Evolutionary conservation across 2,797 vertebrate genomes (phyloP).

Genomic region (Enteromius thamalakanensis): DNA sequence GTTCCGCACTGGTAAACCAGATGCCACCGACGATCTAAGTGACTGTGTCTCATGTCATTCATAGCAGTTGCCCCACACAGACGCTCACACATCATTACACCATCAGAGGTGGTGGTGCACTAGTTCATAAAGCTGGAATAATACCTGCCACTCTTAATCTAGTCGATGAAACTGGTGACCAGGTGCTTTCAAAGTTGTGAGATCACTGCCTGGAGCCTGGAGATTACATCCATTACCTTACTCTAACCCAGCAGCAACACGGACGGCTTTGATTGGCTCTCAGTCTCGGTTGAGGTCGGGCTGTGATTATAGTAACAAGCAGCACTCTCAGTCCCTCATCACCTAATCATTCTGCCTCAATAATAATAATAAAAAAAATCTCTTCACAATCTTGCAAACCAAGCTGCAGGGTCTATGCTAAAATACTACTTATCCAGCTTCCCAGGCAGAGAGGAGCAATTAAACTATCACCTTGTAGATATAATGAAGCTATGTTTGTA

Average conservation of each 20-base stretch:
- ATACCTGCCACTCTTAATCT: constrained; percentile 28
- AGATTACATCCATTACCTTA: constrained; percentile 15
- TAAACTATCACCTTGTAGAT: not conserved
- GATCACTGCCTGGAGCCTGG: constrained; percentile 14
- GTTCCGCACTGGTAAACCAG: constrained; percentile 49
- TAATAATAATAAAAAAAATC: not conserved
- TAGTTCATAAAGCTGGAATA: constrained; percentile 24
- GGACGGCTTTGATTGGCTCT: constrained; percentile 7
- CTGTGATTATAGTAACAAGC: constrained; percentile 34
- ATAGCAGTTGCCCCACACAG: constrained; percentile 27
- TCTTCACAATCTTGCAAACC: not conserved
- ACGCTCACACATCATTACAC: constrained; percentile 31
- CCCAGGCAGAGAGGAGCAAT: not conserved
- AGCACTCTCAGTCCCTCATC: constrained; percentile 10
- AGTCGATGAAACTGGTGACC: constrained; percentile 32
- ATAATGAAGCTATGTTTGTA: not conserved
- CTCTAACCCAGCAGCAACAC: not conserved
- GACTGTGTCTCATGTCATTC: constrained; percentile 34
- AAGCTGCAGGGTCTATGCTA: not conserved
- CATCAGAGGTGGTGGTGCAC: not conserved
- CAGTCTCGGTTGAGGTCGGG: not conserved
- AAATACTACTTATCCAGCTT: not conserved
- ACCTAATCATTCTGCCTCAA: not conserved
- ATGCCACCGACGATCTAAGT: constrained; percentile 32
- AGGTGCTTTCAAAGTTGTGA: constrained; percentile 37